Evolutionary conservation across 1,140 invertebrate genomes (phyloP).

Genomic region (Euura lappo): DNA sequence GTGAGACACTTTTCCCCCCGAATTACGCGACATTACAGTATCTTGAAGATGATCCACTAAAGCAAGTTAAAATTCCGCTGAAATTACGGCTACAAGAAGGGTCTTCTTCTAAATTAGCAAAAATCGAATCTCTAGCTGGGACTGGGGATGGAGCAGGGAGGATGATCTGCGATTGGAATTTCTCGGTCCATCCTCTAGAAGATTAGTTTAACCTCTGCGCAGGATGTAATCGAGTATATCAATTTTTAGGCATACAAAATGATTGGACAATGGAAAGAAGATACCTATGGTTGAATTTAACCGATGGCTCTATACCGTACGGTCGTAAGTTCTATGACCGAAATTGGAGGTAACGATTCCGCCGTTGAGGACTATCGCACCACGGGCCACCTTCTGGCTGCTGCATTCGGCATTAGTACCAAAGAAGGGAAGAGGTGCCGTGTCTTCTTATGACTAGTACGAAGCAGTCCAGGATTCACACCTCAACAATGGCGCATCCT

Average conservation of each 20-base stretch:
- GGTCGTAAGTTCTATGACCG: slow-evolving; percentile 92
- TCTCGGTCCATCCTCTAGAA: slow-evolving; percentile 49
- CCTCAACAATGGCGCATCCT: slow-evolving; percentile 79
- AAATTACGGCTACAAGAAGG: slow-evolving; percentile 79
- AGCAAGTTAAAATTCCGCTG: slow-evolving; percentile 69
- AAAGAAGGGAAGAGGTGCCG: slow-evolving; percentile 92
- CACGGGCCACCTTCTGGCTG: slow-evolving; percentile 88
- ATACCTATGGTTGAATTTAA: slow-evolving; percentile 98
- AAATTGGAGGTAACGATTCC: slow-evolving; percentile 97
- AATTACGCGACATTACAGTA: slow-evolving; percentile 76
- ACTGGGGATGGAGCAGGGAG: slow-evolving; percentile 95
- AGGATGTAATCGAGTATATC: too few species aligned
- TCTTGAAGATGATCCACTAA: slow-evolving; percentile 77
- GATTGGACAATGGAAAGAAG: slow-evolving; percentile 88
- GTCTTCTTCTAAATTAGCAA: slow-evolving; percentile 83
- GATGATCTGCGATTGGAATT: slow-evolving; percentile 68
- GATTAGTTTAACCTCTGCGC: too few species aligned
- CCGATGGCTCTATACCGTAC: slow-evolving; percentile 93
- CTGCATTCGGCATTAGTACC: slow-evolving; percentile 96
- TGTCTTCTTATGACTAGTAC: slow-evolving; percentile 97
- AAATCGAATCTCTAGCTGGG: slow-evolving; percentile 80
- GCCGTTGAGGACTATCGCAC: slow-evolving; percentile 88
- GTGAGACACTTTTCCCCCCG: slow-evolving; percentile 82
- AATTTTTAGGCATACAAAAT: slow-evolving; percentile 76
- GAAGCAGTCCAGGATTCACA: slow-evolving; percentile 96